A percentile compares a stretch with the other conserved stretches of the same genome.
These are phyloP conservation scores for Epinephelus awoara DNA, from an alignment of 2,797 vertebrate species.

Conservation along the genomic window DNA sequence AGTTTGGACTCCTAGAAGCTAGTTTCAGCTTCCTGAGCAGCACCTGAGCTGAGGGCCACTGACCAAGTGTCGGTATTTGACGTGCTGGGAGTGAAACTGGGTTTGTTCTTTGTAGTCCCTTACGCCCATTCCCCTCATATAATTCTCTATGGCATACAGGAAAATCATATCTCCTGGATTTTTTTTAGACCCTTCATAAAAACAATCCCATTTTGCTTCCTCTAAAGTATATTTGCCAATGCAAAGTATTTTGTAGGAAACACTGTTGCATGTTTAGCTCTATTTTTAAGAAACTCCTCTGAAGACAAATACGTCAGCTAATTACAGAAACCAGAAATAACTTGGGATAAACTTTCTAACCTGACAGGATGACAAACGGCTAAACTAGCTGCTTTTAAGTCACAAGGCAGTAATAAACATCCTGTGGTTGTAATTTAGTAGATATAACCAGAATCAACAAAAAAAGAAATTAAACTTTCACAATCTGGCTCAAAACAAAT, in stretches of 20 bases:
- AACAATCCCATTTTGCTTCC: not conserved
- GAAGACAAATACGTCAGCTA: not conserved
- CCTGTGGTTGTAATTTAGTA: conserved; percentile 3
- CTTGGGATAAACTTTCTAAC: conserved; percentile 6
- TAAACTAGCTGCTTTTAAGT: conserved; percentile 1
- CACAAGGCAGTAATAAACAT: conserved; percentile 3
- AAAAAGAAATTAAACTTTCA: conserved; percentile 8
- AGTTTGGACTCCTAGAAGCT: too few relatives aligned
- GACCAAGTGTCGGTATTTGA: too few relatives aligned
- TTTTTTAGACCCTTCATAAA: too few relatives aligned
- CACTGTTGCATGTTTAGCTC: not conserved
- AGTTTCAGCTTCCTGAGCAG: too few relatives aligned
- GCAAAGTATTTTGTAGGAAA: not conserved
- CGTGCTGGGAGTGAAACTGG: too few relatives aligned
- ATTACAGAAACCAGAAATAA: conserved; percentile 19
- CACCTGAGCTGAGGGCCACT: too few relatives aligned
- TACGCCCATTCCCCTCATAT: not conserved
- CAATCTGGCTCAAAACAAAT: not conserved
- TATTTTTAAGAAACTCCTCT: not conserved
- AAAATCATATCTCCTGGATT: not conserved
- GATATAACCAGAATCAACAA: not conserved
- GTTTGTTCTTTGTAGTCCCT: not conserved
- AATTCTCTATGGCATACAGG: not conserved
- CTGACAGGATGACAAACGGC: conserved; percentile 23
- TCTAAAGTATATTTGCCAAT: not conserved